Percentiles rank a stretch among this genome's conserved stretches.
These are phyloP conservation scores for Peromyscus attwateri DNA, from an alignment of 2,797 vertebrate genomes.

Conservation along the genomic window DNA sequence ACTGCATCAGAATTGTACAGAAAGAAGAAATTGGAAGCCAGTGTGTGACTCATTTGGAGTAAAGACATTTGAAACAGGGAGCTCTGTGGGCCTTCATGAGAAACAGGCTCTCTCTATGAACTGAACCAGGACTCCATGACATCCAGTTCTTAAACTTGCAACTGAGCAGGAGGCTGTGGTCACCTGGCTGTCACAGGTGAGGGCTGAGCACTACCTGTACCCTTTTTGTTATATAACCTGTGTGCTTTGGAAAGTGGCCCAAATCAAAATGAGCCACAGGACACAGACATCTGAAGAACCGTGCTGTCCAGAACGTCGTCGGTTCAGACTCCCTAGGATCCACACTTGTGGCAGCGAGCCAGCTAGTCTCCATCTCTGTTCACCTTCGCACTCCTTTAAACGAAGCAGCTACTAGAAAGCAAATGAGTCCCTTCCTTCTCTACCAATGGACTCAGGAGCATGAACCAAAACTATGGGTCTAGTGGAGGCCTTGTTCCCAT, in stretches of 20 bases:
- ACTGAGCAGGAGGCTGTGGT: accelerated
- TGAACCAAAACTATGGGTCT: not conserved
- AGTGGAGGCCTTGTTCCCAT: no score
- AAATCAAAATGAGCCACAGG: not conserved
- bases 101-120: not conserved
- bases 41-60: not conserved
- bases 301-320: no score
- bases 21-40: not conserved
- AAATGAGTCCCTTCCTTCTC: not conserved
- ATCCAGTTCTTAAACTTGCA: not conserved
- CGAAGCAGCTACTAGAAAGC: not conserved
- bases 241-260: not conserved
- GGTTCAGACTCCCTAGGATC: accelerated
- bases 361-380: not conserved
- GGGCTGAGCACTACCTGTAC: no score
- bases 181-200: not conserved
- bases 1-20: not conserved
- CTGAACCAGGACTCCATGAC: not conserved
- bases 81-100: not conserved
- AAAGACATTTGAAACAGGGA: not conserved
- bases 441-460: not conserved
- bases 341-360: not conserved
- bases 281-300: not conserved
- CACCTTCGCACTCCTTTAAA: not conserved
- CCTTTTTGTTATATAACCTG: not conserved